Base-by-base conservation (phyloP, 1,140 invertebrate species). In the Hyles euphorbiae region DNA sequence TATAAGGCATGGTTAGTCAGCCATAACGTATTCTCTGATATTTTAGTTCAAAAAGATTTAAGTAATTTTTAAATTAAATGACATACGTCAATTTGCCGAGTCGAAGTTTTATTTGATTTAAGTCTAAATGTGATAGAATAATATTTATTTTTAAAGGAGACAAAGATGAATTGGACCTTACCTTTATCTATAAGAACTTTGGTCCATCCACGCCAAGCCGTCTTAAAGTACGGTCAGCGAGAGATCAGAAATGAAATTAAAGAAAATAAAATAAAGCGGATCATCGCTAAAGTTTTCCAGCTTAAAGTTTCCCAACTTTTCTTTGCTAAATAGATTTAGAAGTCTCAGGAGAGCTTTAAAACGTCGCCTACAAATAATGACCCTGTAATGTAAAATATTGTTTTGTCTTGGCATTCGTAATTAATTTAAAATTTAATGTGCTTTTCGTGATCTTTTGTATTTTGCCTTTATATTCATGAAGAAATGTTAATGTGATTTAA, bases 311-410 rank as follows among this genome's bases (percentile, higher is more conserved):
- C 34, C 36, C 8, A 60, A 60, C 43, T 58, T 58, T 58, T 22
- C 58, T 60, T 60, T 63, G 47, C 56, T 55, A 67, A 69, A 65
- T 60, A 62, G 60, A 67, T 69, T 70, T 65, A 59, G 67, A 49
- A 43, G 54, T 12, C 60, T 53, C 59, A 34, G 33, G 64, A 65
- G 58, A 43, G 66, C 58, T 60, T 68, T 65, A 59, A 63, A 56
- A 47, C 57, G 58, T 64, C 61, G 55, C 49, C 34, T 34, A 33
- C 12, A n/a, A 34, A 12, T 50, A 11, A 49, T 54, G 12, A 53
- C 43, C 53, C 44, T 49, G 34, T 32, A 22, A 10, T 47, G 50
- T 5, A 33, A 58, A 57, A 56, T 46, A 56, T 56, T 40, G 36
- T 40, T 40, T 40, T 40, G 4, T 8, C 36, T 40, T 40, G 8